These are phyloP conservation scores for Philopotamus ludificatus DNA, from an alignment of 1,140 invertebrate species.

Conservation along the genomic window DNA sequence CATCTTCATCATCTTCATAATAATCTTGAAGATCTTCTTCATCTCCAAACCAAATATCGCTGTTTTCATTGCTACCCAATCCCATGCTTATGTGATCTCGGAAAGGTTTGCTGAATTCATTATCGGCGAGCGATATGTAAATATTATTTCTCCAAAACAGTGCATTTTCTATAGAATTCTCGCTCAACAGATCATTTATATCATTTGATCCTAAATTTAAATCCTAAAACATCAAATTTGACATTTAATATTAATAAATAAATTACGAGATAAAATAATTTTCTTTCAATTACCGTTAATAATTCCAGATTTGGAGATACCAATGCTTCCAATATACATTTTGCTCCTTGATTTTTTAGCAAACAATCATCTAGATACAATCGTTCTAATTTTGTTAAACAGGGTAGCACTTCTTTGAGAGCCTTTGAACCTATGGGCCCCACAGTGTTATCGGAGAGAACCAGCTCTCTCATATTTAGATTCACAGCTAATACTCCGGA, in stretches of 20 bases:
- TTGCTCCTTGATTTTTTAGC: slow-evolving; percentile 19
- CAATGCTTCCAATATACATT: slow-evolving; percentile 12
- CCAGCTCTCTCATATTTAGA: slow-evolving; percentile 7
- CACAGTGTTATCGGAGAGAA: slow-evolving; percentile 16
- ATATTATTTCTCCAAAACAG: slow-evolving; percentile 11
- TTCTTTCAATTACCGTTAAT: neutral
- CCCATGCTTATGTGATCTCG: neutral
- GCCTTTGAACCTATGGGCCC: slow-evolving; percentile 15
- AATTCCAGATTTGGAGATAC: neutral
- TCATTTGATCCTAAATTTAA: slow-evolving; percentile 16
- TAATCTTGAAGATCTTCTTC: slow-evolving; percentile 14
- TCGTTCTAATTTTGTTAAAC: neutral
- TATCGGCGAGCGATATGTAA: neutral
- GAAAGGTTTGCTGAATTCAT: slow-evolving; percentile 7
- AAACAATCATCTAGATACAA: slow-evolving; percentile 21
- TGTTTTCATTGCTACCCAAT: neutral
- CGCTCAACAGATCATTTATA: slow-evolving; percentile 1
- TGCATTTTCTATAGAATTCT: neutral
- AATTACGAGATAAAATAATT: neutral
- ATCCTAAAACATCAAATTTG: slow-evolving; percentile 8
- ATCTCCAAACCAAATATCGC: slow-evolving; percentile 18
- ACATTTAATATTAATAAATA: slow-evolving; percentile 6
- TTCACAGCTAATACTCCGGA: neutral
- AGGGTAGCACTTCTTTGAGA: slow-evolving; percentile 4
- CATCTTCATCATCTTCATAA: slow-evolving; percentile 6